These are phyloP conservation scores for Lottia gigantea DNA, from an alignment of 2,888 invertebrate species.

Conservation along the genomic window DNA sequence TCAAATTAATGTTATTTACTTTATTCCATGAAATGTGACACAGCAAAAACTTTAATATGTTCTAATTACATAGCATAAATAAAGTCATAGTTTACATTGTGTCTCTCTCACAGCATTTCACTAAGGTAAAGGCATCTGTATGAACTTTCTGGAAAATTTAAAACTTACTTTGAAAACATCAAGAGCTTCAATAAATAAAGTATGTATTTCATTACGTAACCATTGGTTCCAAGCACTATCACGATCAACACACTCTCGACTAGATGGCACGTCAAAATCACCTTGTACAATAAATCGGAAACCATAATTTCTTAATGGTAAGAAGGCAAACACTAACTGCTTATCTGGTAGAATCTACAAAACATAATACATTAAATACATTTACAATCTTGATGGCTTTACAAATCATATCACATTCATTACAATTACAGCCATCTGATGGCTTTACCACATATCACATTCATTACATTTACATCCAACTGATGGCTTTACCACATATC, in stretches of 20 bases:
- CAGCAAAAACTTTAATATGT: too few species aligned
- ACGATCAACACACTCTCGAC: slow-evolving; percentile 66
- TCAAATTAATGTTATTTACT: background rate
- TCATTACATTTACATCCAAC: background rate
- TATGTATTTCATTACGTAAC: slow-evolving; percentile 63
- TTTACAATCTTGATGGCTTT: background rate
- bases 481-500: too few species aligned
- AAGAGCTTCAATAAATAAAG: slow-evolving; percentile 61
- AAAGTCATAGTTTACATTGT: too few species aligned
- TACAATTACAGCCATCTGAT: background rate
- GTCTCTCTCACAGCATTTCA: too few species aligned
- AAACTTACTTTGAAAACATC: slow-evolving; percentile 58
- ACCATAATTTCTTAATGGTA: slow-evolving; percentile 67
- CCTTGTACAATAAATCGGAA: slow-evolving; percentile 68
- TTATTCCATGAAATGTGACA: too few species aligned
- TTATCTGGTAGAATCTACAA: slow-evolving; percentile 52
- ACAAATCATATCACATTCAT: too few species aligned
- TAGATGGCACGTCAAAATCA: slow-evolving; percentile 69
- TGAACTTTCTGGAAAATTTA: too few species aligned
- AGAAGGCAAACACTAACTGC: slow-evolving; percentile 67
- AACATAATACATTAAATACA: slow-evolving; percentile 9
- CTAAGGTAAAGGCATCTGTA: too few species aligned
- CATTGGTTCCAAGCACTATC: slow-evolving; percentile 69
- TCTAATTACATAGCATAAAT: too few species aligned
- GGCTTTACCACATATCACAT: background rate